Base-by-base conservation (phyloP, 2,888 invertebrate genomes). In the Sussaba pulchella region DNA sequence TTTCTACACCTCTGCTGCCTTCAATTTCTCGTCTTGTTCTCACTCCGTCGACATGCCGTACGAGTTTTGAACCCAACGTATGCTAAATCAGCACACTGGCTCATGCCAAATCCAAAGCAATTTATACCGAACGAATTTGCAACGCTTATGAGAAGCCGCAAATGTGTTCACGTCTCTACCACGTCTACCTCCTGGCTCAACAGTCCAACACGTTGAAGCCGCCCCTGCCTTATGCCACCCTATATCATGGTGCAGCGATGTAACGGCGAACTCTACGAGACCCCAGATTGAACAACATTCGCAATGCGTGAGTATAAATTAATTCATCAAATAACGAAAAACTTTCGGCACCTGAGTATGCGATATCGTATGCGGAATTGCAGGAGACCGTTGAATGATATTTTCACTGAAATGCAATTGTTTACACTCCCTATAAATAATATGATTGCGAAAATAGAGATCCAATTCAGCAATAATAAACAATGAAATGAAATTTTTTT, bases 121-220 rank as follows among this genome's bases (percentile, higher is more conserved):
- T 85, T 85, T 84, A 84, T 83, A 61, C 74, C 63, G 74, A 82
- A 85, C 67, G 75, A 87, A 86, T 87, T 87, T 85, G 85, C 86
- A 87, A 84, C 83, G 83, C 84, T 84, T 84, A 85, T 84, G 85
- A 86, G 85, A 66, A 67, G 47, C 64, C 54, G 69, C 61, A 59
- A 71, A 77, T 57, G 57, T 61, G 69, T 57, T 57, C 50, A 43
- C 45, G 12, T 17, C n/a, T 43, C 57, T 19, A 26, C 8, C 41
- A 19, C 43, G 14, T 63, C n/a, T 4, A 10, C 52, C 6, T 21
- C 19, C 17, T 6, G 2, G 14, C 17, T 50, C 52, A 24, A 14
- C 43, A 31, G 52, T 50, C 24, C 59, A 47, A 67, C 59, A 9
- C 36, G 50, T 50, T 19, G 36, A 39, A 36, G 9, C 47, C 47